Conservation (phyloP, 2,797 vertebrate species). For the Centropyge bicolor region DNA sequence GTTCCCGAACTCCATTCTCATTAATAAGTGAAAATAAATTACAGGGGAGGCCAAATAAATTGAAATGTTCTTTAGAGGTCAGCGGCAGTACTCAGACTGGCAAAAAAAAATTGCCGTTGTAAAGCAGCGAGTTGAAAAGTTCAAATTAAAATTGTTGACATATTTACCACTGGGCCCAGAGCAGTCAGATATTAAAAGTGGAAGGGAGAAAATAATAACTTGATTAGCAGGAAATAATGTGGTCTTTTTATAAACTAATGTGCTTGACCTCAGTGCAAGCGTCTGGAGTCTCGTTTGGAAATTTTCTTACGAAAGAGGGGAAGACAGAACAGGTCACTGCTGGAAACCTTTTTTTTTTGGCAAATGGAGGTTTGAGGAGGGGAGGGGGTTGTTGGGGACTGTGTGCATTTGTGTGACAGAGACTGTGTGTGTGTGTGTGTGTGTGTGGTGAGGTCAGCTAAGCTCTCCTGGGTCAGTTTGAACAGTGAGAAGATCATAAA, state of each 20-base stretch:
- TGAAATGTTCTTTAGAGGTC: conserved; percentile 67
- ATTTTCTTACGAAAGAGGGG: conserved; percentile 24
- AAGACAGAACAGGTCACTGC: conserved; percentile 38
- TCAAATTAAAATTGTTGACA: conserved; percentile 68
- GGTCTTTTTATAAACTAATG: conserved; percentile 63
- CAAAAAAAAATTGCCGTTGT: conserved; percentile 49
- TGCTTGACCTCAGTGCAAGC: conserved; percentile 56
- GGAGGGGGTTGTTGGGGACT: background rate
- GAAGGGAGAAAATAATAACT: conserved; percentile 58
- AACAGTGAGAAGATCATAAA: conserved; percentile 76
- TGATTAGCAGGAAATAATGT: conserved; percentile 75
- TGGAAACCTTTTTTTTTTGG: conserved; percentile 23
- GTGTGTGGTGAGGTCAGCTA: conserved; percentile 48
- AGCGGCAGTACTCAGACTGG: conserved; percentile 35
- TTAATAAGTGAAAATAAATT: conserved; percentile 71
- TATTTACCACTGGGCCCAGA: conserved; percentile 45
- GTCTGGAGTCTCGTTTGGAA: conserved; percentile 50
- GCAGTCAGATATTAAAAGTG: conserved; percentile 44
- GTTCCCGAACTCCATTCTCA: conserved; percentile 59
- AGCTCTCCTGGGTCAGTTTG: conserved; percentile 61
- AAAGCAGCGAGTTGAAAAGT: conserved; percentile 78
- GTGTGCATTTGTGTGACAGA: background rate
- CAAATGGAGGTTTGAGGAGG: conserved; percentile 26
- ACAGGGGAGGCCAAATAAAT: conserved; percentile 55
- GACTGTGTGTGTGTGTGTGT: background rate